phyloP scores from a whole-genome alignment of 1,140 invertebrate species.

The Leptoteleia sp. region DNA sequence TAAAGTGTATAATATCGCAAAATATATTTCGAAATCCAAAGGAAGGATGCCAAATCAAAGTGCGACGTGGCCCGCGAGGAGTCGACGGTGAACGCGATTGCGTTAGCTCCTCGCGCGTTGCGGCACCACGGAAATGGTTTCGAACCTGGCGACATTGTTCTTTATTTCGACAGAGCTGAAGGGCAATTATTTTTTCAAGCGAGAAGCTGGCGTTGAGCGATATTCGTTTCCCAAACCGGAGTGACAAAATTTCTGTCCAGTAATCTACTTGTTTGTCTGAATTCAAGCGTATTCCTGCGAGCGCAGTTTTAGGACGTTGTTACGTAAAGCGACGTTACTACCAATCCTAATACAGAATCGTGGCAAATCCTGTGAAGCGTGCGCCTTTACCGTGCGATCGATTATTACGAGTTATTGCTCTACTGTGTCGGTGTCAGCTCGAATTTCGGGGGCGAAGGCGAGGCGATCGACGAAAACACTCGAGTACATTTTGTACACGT shows the following conservation, averaged over 20 bases:
- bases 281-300: constrained; percentile 53
- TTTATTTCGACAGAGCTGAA: constrained; percentile 41
- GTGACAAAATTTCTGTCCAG: constrained; percentile 21
- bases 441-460: constrained; percentile 37
- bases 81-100: neutral
- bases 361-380: constrained; percentile 47
- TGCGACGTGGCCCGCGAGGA: constrained; percentile 8
- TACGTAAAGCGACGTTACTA: constrained; percentile 56
- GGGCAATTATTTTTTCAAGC: constrained; percentile 37
- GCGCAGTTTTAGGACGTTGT: constrained; percentile 50
- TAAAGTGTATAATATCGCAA: constrained; percentile 61
- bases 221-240: constrained; percentile 27
- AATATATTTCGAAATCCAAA: constrained; percentile 47
- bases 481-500: constrained; percentile 40
- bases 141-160: constrained; percentile 19
- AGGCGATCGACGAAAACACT: constrained; percentile 46
- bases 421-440: constrained; percentile 47
- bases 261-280: constrained; percentile 63
- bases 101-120: constrained; percentile 6
- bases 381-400: constrained; percentile 50
- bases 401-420: constrained; percentile 62
- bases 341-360: constrained; percentile 42
- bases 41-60: constrained; percentile 60
- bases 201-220: constrained; percentile 14
- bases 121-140: constrained; percentile 28